phyloP scores from a whole-genome alignment of 2,888 invertebrate species.

The Uropetala carovei region DNA sequence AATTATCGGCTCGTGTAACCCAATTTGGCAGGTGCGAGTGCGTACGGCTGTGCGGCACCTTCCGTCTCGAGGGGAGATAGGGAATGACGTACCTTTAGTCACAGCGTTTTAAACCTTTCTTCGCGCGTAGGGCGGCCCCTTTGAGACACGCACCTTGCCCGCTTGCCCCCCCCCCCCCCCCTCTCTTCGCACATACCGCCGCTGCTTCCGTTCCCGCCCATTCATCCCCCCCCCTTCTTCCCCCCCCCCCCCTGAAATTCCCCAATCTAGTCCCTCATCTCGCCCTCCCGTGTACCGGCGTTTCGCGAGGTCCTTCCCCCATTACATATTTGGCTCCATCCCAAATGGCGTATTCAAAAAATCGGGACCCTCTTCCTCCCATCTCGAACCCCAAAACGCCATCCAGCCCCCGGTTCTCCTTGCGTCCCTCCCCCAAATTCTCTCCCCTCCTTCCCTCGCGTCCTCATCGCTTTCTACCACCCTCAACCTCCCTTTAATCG shows the following conservation, averaged over 20 bases:
- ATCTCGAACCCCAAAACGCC: neutral
- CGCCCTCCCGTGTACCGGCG: too few relatives aligned
- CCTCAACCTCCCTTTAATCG: neutral
- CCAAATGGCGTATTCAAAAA: neutral
- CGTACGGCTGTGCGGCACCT: neutral
- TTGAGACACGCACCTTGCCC: slow-evolving; percentile 30
- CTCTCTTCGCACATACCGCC: neutral
- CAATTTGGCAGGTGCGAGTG: slow-evolving; percentile 59
- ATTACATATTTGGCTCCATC: neutral
- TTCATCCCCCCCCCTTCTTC: neutral
- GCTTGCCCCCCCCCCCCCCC: too few relatives aligned
- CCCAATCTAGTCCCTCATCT: too few relatives aligned
- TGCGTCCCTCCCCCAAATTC: neutral
- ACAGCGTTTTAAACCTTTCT: neutral
- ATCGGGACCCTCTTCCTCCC: neutral
- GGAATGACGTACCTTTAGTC: neutral
- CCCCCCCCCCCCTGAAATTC: neutral
- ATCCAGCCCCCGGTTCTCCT: neutral
- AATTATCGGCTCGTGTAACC: slow-evolving; percentile 40
- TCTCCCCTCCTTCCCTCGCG: neutral
- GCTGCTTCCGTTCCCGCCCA: neutral
- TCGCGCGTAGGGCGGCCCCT: slow-evolving; percentile 24
- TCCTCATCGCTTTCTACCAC: too few relatives aligned
- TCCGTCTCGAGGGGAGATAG: slow-evolving; percentile 3
- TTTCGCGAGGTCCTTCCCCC: too few relatives aligned